Evolutionary conservation across 2,113 vertebrate species (phyloP), one percentile per base, ranked within the genome.

Genomic region (Rana temporaria): DNA sequence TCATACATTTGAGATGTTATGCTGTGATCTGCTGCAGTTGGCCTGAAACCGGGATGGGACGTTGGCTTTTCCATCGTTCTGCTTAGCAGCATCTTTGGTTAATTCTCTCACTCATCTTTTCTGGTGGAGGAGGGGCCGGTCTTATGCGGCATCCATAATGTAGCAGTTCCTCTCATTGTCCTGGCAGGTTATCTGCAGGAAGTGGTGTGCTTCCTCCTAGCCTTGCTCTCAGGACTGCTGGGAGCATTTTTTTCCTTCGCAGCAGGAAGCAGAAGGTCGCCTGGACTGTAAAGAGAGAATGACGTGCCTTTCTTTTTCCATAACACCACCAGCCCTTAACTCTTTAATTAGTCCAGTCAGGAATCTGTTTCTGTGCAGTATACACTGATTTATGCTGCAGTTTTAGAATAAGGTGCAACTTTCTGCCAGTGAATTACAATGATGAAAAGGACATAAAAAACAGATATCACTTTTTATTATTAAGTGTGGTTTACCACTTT

Each of bases 81-180:
- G 26, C 79, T 73, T 6, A 34, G 15, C 73, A 74, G 48, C 15
- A 56, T 60, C 70, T 32, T 34, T 62, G 11, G n/a, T 24, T 63
- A 22, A 71, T 53, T 74, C 19, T 59, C 22, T 70, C 17, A 20
- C 62, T 55, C 26, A 42, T 59, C 79, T 48, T 82, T 56, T 22
- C 59, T 64, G 19, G 20, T 74, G 52, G 62, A 82, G 60, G 70
- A 74, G 26, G 68, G 62, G 63, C 20, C 66, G 79, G 26, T 65
- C 60, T 38, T 65, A 14, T 64, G 70, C 70, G 15, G 16, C 70
- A 74, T 73, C 81, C 69, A 52, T 18, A 53, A 56, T 66, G 20
- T 62, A 63, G 38, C 75, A 57, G 83, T 82, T 87, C 86, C 86
- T 87, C 76, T 84, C 71, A 87, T 87, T 87, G 85, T 87, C 81